Evolutionary conservation across 2,797 vertebrate genomes (phyloP).

Genomic region (Scyliorhinus canicula): DNA sequence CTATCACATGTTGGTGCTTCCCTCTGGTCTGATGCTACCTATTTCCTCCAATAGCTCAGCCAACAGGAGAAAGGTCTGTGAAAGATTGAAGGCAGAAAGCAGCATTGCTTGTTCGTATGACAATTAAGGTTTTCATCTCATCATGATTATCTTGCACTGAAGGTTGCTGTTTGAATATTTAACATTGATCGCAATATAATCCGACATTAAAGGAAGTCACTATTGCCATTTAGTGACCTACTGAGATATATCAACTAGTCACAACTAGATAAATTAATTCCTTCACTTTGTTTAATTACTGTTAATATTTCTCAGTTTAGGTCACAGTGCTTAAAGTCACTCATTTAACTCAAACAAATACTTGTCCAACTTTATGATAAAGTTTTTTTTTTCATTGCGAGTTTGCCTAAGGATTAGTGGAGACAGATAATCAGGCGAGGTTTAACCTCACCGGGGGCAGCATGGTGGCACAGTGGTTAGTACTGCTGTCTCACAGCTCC

Average conservation of each 20-base stretch:
- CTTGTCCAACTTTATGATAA: not conserved
- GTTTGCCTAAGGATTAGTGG: not conserved
- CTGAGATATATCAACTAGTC: not conserved
- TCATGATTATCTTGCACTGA: not conserved
- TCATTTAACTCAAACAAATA: not conserved
- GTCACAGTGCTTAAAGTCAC: not conserved
- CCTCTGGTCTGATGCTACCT: not conserved
- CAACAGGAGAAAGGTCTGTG: not conserved
- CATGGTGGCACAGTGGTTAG: too few relatives aligned
- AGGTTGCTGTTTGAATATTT: not conserved
- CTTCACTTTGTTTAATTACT: not conserved
- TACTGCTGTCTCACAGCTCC: too few relatives aligned
- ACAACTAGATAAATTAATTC: not conserved
- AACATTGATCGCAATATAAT: not conserved
- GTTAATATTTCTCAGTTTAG: not conserved
- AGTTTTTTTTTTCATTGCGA: not conserved
- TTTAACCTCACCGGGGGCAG: too few relatives aligned
- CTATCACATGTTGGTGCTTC: not conserved
- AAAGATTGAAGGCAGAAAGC: not conserved
- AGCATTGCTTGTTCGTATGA: not conserved
- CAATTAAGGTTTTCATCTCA: not conserved
- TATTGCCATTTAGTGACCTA: not conserved
- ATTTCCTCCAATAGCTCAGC: not conserved
- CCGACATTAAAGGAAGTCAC: not conserved
- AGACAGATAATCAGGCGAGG: not conserved